A percentile compares a stretch with the other conserved stretches of the same genome.
Evolutionary conservation across 1,140 invertebrate species (phyloP).

Genomic region (Caenorhabditis briggsae): DNA sequence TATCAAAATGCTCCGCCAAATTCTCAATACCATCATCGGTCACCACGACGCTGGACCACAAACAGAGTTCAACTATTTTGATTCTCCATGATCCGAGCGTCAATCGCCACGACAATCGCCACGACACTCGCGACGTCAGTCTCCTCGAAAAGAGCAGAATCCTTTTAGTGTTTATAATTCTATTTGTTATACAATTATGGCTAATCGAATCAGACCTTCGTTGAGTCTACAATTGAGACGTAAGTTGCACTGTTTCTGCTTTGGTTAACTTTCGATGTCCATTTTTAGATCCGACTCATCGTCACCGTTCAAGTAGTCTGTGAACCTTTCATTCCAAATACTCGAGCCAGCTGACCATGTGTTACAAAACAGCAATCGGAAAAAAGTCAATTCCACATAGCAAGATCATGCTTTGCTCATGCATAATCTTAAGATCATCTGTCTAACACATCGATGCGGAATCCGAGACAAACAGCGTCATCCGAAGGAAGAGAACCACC

Average conservation of each 20-base stretch:
- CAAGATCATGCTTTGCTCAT: background rate
- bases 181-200: background rate
- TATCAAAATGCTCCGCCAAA: background rate
- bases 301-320: background rate
- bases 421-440: background rate
- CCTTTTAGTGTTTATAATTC: background rate
- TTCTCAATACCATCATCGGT: background rate
- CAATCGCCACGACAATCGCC: background rate
- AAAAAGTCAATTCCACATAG: background rate
- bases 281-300: conserved; percentile 1
- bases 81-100: background rate
- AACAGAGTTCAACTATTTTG: background rate
- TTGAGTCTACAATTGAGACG: background rate
- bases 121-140: background rate
- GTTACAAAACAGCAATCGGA: background rate
- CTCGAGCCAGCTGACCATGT: conserved; percentile 24
- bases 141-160: background rate
- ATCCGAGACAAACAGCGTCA: background rate
- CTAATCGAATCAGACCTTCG: background rate
- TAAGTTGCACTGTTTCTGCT: background rate
- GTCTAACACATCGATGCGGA: no score
- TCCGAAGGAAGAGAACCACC: no score
- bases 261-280: background rate
- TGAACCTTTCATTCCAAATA: conserved; percentile 6
- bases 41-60: background rate